Base-by-base conservation (phyloP, 64 coral and sea anemone species). In the Cladopsammia gracilis region DNA sequence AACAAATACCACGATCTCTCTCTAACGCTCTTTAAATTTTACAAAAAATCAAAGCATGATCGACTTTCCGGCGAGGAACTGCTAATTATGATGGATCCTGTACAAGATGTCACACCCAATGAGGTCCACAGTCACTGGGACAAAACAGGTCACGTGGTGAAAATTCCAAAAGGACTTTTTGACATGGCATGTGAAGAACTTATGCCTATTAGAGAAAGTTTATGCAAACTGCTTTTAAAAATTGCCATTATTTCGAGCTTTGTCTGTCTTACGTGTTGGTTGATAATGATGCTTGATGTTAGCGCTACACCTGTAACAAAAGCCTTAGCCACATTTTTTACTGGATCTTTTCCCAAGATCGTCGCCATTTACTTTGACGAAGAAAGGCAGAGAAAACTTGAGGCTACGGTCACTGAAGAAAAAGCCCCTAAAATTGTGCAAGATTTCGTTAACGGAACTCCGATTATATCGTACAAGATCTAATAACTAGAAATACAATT, bases 1-100 rank as follows among this genome's bases (percentile, higher is more conserved):
- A 82, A 62, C 25, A 62, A 47, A 82, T 82, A 82, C 34, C 78
- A 82, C 3, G 78, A 82, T 44, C 78, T 82, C 18, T 14, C 58
- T 20, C 13, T 82, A n/a, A 20, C 34, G 14, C 18, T 82, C 8
- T 64, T 46, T 20, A 47, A 62, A 47, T 34, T 10, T 20, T 64
- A 64, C 15, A 43, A 82, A 7, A 6, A 45, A 60, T 26, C 22
- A 14, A 22, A 25, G 58, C 10, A 43, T 3, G 0, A 25, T 3
- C 23, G 26, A 25, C 4, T 12, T 13, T 5, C 23, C 14, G 77
- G 1, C 6, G 13, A 70, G 20, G 66, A 20, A 70, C 0, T 14
- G 10, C 25, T 5, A 9, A 4, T n/a, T n/a, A n/a, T 6, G 12
- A 58, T 23, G 7, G 34, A 82, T 44, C 77, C 2, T 34, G 23